Conservation (phyloP, 2,113 vertebrate genomes). For the Pelodiscus sinensis region DNA sequence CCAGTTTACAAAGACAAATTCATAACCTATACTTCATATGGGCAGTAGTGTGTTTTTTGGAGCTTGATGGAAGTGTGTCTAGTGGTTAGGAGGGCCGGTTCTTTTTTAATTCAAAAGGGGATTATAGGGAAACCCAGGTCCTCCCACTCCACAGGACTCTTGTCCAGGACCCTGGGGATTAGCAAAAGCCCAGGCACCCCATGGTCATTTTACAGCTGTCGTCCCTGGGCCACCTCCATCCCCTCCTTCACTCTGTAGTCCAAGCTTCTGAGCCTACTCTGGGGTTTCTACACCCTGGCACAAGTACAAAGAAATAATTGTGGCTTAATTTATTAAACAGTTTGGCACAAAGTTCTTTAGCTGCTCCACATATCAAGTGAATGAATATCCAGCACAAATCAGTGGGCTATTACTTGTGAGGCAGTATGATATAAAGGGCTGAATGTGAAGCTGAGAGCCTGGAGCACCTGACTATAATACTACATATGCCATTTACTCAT, state of each 20-base stretch:
- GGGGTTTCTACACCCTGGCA: background rate
- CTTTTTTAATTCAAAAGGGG: background rate
- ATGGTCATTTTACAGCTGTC: background rate
- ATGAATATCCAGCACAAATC: slow-evolving; percentile 2
- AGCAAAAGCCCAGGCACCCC: background rate
- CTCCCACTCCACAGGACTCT: background rate
- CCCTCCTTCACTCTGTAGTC: background rate
- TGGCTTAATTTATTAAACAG: slow-evolving; percentile 35
- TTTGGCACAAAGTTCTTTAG: background rate
- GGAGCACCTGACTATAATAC: slow-evolving; percentile 15
- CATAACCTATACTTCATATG: slow-evolving; percentile 31
- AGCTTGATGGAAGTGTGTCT: background rate
- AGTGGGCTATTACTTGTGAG: slow-evolving; percentile 46
- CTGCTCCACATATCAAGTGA: slow-evolving; percentile 4
- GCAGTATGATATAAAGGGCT: slow-evolving; percentile 6
- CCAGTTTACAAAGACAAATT: slow-evolving; percentile 47
- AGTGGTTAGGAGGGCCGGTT: background rate
- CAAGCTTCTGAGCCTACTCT: background rate
- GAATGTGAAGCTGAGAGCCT: slow-evolving; percentile 24
- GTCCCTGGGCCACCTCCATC: background rate
- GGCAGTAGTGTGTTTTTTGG: background rate
- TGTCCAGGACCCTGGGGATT: background rate
- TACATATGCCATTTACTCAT: background rate
- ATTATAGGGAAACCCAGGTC: background rate
- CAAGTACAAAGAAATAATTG: background rate